Evolutionary conservation across 1,140 invertebrate species (phyloP).

Genomic region (Drosophila grimshawi): DNA sequence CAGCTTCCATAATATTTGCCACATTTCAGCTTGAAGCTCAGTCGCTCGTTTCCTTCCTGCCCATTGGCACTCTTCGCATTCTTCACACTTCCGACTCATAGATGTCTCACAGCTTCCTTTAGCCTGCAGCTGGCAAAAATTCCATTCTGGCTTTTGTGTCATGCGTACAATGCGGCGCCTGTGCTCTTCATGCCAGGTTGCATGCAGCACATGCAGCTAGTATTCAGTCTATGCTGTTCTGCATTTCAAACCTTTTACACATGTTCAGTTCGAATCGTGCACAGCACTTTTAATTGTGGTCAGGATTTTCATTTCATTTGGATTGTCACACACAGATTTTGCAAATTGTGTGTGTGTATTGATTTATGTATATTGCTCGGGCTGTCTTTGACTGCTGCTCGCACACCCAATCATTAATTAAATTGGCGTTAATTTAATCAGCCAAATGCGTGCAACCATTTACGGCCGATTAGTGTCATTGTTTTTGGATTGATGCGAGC

Average conservation of each 20-base stretch:
- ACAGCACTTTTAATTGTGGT: constrained; percentile 65
- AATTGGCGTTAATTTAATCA: constrained; percentile 48
- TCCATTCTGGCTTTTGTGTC: constrained; percentile 9
- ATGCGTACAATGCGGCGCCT: constrained; percentile 7
- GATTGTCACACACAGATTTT: constrained; percentile 35
- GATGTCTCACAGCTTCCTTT: constrained; percentile 49
- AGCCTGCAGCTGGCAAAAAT: constrained; percentile 15
- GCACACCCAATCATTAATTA: constrained; percentile 18
- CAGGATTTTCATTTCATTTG: constrained; percentile 51
- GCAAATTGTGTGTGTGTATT: background rate
- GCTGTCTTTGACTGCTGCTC: background rate
- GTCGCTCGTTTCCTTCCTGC: background rate
- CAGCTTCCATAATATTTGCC: constrained; percentile 37
- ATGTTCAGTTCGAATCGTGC: constrained; percentile 39
- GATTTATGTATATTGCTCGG: constrained; percentile 1
- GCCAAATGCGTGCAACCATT: constrained; percentile 45
- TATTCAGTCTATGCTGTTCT: constrained; percentile 4
- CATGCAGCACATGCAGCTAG: background rate
- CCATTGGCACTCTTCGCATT: background rate
- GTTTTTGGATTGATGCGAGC: constrained; percentile 27
- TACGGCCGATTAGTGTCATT: constrained; percentile 57
- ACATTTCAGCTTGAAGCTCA: constrained; percentile 26
- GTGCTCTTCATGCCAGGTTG: background rate
- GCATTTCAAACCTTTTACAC: constrained; percentile 50
- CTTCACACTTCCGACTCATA: constrained; percentile 18